Percentiles rank a stretch among this genome's conserved stretches.
These are phyloP conservation scores for Anarrhichthys ocellatus DNA, from an alignment of 2,113 vertebrate species.

Conservation along the genomic window DNA sequence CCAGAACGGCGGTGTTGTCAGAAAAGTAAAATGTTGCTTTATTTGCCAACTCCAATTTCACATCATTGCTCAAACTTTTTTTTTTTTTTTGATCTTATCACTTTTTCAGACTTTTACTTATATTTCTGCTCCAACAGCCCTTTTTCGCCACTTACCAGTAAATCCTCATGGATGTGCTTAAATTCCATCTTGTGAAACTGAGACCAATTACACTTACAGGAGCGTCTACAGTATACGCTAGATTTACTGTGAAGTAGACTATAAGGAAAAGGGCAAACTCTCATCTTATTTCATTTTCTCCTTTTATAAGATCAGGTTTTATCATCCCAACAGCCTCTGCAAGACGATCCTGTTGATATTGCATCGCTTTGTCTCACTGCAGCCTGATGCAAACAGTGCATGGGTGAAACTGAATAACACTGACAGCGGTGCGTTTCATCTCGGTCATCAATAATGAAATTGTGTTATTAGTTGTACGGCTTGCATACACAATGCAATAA, in stretches of 20 bases:
- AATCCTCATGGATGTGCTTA: constrained; percentile 31
- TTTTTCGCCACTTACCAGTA: constrained; percentile 17
- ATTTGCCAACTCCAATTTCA: constrained; percentile 68
- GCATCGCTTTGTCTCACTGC: constrained; percentile 5
- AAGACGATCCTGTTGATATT: constrained; percentile 10
- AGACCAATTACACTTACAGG: constrained; percentile 27
- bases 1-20: constrained; percentile 67
- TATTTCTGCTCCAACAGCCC: constrained; percentile 3
- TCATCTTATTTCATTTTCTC: constrained; percentile 35
- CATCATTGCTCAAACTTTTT: constrained; percentile 62
- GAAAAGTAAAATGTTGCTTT: constrained; percentile 63
- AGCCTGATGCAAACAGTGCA: constrained; percentile 14
- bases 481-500: constrained; percentile 31
- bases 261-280: constrained; percentile 31
- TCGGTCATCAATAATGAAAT: constrained; percentile 49
- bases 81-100: constrained; percentile 46
- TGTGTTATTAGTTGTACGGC: constrained; percentile 21
- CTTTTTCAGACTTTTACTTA: constrained; percentile 44
- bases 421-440: constrained; percentile 46
- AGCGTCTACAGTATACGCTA: constrained; percentile 1
- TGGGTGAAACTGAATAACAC: constrained; percentile 33
- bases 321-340: background rate
- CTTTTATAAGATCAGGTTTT: constrained; percentile 36
- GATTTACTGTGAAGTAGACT: background rate
- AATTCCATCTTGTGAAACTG: constrained; percentile 40